Percentiles rank a stretch among this genome's conserved stretches.
Evolutionary conservation across 2,888 invertebrate species (phyloP).

Genomic region (Idaea straminata): DNA sequence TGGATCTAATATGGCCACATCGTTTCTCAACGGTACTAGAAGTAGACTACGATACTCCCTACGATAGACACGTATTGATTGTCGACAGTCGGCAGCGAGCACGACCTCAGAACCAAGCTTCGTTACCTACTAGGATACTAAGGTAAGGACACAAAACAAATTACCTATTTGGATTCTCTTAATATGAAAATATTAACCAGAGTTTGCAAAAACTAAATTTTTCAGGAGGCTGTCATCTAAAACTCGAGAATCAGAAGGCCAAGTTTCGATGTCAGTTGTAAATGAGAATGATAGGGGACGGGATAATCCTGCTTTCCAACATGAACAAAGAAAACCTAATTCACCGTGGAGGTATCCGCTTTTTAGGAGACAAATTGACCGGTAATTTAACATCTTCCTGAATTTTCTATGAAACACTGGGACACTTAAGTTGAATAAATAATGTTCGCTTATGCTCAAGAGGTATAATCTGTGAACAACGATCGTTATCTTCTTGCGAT

Average conservation of each 20-base stretch:
- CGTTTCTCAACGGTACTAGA: slow-evolving; percentile 94
- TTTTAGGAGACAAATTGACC: slow-evolving; percentile 71
- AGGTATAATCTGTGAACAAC: no score
- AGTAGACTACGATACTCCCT: slow-evolving; percentile 96
- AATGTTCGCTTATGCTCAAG: no score
- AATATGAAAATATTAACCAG: neutral
- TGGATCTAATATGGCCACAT: slow-evolving; percentile 91
- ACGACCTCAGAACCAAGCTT: slow-evolving; percentile 63
- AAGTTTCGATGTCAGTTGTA: slow-evolving; percentile 67
- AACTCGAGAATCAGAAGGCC: slow-evolving; percentile 78
- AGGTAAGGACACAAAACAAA: slow-evolving; percentile 64
- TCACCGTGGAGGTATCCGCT: slow-evolving; percentile 88
- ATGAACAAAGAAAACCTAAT: slow-evolving; percentile 81
- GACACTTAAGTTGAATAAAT: no score
- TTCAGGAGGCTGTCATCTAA: slow-evolving; percentile 85
- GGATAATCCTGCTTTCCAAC: slow-evolving; percentile 86
- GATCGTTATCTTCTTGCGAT: no score
- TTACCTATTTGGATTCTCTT: neutral
- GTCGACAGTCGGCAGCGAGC: slow-evolving; percentile 86
- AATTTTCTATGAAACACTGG: neutral
- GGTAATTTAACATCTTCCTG: slow-evolving; percentile 45
- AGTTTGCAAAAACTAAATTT: neutral
- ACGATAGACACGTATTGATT: slow-evolving; percentile 94
- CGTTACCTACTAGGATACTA: slow-evolving; percentile 82
- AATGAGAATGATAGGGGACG: slow-evolving; percentile 76